Conservation (phyloP, 2,797 vertebrate species). For the Urophycis tenuis region DNA sequence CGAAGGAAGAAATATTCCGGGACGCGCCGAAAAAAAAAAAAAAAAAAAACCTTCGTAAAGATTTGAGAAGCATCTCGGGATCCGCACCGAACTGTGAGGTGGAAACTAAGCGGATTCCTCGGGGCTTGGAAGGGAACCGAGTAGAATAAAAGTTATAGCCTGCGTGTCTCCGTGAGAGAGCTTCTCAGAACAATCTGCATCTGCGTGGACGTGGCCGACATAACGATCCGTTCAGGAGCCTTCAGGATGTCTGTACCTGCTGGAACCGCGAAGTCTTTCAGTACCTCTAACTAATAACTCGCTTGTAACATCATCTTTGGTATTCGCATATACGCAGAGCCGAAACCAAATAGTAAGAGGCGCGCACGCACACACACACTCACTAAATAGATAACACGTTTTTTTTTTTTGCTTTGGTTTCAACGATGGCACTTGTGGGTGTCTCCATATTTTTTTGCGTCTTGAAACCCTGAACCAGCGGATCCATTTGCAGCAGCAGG, state of each 20-base stretch:
- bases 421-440: conserved; percentile 60
- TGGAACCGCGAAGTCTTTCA: background rate
- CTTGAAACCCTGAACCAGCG: conserved; percentile 47
- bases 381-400: background rate
- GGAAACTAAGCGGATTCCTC: conserved; percentile 87
- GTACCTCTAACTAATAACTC: background rate
- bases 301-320: background rate
- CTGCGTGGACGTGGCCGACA: background rate
- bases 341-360: background rate
- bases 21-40: background rate
- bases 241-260: background rate
- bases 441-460: conserved; percentile 35
- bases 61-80: conserved; percentile 63
- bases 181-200: background rate
- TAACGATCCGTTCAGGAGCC: background rate
- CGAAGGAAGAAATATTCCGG: background rate
- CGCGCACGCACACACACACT: too few relatives aligned
- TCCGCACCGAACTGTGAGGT: conserved; percentile 93
- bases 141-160: conserved; percentile 11
- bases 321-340: background rate
- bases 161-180: conserved; percentile 13
- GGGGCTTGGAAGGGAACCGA: conserved; percentile 44
- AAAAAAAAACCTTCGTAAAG: background rate
- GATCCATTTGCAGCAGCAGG: conserved; percentile 39
- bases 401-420: conserved; percentile 33